Evolutionary conservation across 2,797 vertebrate genomes (phyloP), one percentile per base, ranked within the genome.

Genomic region (Manis crassicaudata): DNA sequence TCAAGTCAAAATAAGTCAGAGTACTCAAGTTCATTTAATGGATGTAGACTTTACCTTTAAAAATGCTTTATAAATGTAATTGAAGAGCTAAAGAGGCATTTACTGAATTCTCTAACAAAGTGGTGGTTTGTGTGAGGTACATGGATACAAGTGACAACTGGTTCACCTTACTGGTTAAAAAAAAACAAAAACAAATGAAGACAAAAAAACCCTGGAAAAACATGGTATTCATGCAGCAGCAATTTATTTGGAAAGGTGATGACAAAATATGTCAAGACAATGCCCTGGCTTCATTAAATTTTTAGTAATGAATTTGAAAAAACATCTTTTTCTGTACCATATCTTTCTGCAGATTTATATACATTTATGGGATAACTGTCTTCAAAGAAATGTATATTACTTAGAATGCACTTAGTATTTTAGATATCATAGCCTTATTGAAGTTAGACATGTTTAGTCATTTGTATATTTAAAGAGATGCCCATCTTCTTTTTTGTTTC

Each of bases 401-500:
- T 92, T 96, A 63, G 50, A 76, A 1, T 84, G n/a, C 54, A 10
- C 37, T 16, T 81, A 96, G 54, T 96, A 80, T 95, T 76, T 94
- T 83, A 27, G 13, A 25, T 89, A 70, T 75, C 80, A 32, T 72
- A 58, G 62, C 75, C 29, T 90, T 96, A 25, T 11, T 81, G 35
- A 70, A 85, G 83, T 85, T 96, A 96, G 43, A 97, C 76, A 65
- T 54, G 25, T 68, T 72, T 88, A 94, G 0, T 67, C 73, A 62
- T 92, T 96, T 35, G 13, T 93, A 14, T 88, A 56, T 88, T 95
- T 86, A 97, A 83, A 86, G 67, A 95, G 93, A 94, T 73, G 0
- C 16, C 13, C 4, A 21, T 88, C 46, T 37, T 82, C 52, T 90
- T 72, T 72, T 96, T 92, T 95, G 35, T 13, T 46, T 92, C 29